These are phyloP conservation scores for Lycia hirtaria DNA, from an alignment of 2,888 invertebrate genomes.

Conservation along the genomic window DNA sequence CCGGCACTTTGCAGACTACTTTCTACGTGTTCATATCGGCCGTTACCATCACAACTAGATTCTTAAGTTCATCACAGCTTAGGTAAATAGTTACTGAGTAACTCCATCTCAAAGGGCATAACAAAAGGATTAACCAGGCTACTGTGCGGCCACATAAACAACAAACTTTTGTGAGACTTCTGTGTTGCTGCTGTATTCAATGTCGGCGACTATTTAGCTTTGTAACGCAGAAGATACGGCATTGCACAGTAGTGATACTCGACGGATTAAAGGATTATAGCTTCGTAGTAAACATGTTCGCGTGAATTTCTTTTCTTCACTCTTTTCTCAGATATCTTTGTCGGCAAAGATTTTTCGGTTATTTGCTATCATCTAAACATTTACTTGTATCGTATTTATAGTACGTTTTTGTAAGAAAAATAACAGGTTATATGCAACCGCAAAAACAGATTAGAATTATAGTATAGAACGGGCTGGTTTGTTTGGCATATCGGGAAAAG, in stretches of 20 bases:
- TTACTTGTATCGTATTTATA: not conserved
- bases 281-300: slow-evolving; percentile 66
- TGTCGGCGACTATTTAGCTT: slow-evolving; percentile 72
- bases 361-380: slow-evolving; percentile 16
- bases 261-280: slow-evolving; percentile 77
- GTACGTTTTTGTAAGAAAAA: not conserved
- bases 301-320: slow-evolving; percentile 63
- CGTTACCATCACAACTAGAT: too few relatives aligned
- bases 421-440: slow-evolving; percentile 3
- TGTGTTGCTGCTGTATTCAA: slow-evolving; percentile 53
- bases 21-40: too few relatives aligned
- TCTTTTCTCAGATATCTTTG: slow-evolving; percentile 44
- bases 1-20: too few relatives aligned
- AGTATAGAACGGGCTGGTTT: too few relatives aligned
- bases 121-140: slow-evolving; percentile 80
- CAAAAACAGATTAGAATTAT: slow-evolving; percentile 14
- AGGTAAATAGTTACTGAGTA: too few relatives aligned
- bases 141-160: slow-evolving; percentile 74
- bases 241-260: slow-evolving; percentile 71
- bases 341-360: slow-evolving; percentile 33
- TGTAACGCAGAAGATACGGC: slow-evolving; percentile 59
- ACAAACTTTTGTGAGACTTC: slow-evolving; percentile 73
- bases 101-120: too few relatives aligned
- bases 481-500: too few relatives aligned
- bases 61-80: too few relatives aligned